phyloP scores from a whole-genome alignment of 1,140 invertebrate species.

The Apis florea region DNA sequence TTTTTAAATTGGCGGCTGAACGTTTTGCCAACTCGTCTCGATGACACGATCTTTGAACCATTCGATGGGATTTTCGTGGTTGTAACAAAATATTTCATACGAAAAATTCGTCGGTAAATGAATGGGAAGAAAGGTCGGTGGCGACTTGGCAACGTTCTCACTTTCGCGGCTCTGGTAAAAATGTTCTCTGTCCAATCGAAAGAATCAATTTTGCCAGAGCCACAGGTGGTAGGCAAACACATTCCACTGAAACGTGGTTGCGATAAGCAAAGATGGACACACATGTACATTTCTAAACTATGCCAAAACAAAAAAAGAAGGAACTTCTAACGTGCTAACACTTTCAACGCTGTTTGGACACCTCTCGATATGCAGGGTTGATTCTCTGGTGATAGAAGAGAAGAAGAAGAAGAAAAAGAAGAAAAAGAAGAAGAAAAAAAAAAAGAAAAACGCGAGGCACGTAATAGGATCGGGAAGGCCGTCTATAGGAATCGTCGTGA shows the following conservation, averaged over 20 bases:
- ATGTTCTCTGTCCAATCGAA: conserved; percentile 7
- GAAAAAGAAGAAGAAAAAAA: not conserved
- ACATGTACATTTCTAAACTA: conserved; percentile 68
- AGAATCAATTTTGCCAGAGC: conserved; percentile 33
- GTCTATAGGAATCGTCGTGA: not conserved
- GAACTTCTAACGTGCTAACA: conserved; percentile 61
- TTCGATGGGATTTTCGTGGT: no score
- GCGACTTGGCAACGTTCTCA: conserved; percentile 57
- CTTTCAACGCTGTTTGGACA: conserved; percentile 58
- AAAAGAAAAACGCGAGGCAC: not conserved
- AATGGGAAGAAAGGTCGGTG: conserved; percentile 10
- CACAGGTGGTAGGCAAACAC: conserved; percentile 56
- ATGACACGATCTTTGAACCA: no score
- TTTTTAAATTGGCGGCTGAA: conserved; percentile 34
- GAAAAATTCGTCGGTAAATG: not conserved
- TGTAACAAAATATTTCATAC: no score
- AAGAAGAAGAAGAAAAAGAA: no score
- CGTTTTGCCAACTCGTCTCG: conserved; percentile 64
- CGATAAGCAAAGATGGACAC: conserved; percentile 25
- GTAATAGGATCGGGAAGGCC: not conserved
- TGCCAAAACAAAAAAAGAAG: conserved; percentile 67
- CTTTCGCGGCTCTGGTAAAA: conserved; percentile 42
- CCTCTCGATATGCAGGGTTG: conserved; percentile 14
- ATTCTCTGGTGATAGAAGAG: not conserved
- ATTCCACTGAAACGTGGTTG: conserved; percentile 72